Evolutionary conservation across 2,797 vertebrate genomes (phyloP), one percentile per base, ranked within the genome.

Genomic region (Coilia nasus): DNA sequence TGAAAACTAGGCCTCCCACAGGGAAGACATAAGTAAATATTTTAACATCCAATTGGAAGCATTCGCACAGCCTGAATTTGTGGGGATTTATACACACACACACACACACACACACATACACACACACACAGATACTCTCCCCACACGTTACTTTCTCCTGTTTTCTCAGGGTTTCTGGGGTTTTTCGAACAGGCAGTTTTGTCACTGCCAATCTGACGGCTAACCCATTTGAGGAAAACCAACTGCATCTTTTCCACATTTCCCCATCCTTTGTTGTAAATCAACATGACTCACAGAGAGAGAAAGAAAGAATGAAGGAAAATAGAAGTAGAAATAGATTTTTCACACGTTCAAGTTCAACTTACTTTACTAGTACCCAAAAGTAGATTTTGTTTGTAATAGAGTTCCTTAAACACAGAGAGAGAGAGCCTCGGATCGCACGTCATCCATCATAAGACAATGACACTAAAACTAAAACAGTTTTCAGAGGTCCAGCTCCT

Each of bases 1-100:
- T 46, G 83, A 82, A 87, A 86, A 50, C 21, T 83, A 86, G 81
- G 89, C 85, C 85, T 87, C 67, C 50, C 62, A 85, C 83, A 81
- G 85, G 84, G 71, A 83, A 83, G 85, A 46, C 67, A 83, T 89
- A 89, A 86, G 84, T 87, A 86, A 88, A 89, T 90, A 89, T 92
- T 90, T 88, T 86, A 90, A 86, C 87, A 87, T 89, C 56, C 83
- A 71, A 88, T 86, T 88, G 78, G 59, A 91, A 86, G 87, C 11
- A 25, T 46, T 86, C 60, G n/a, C 35, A 56, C n/a, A 82, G 85
- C 56, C 81, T 80, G 60, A 82, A 86, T 89, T 85, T 82, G 71
- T 78, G 35, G 71, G 17, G 71, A 19, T 78, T 78, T 78, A 19
- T 78, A 67, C 62, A 67, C 62, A 67, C 62, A 67, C 62, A 67